phyloP scores from a whole-genome alignment of 1,140 invertebrate species.

The Aphis craccivora region DNA sequence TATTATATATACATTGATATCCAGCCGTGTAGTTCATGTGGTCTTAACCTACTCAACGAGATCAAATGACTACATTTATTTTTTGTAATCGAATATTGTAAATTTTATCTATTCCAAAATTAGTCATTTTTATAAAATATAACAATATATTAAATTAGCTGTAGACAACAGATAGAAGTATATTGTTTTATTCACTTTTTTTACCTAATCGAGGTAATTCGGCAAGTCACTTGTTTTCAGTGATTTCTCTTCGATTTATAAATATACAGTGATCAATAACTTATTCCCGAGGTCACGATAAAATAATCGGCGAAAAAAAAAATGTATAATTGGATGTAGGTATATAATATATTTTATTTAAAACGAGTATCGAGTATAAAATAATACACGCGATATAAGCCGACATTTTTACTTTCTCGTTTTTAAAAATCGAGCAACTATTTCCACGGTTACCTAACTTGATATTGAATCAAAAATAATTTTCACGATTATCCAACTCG shows the following conservation, averaged over 20 bases:
- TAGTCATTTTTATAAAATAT: background rate
- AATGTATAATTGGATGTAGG: conserved; percentile 13
- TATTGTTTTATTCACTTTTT: background rate
- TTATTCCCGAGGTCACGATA: conserved; percentile 37
- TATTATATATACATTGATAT: background rate
- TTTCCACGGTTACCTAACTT: background rate
- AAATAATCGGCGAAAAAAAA: conserved; percentile 39
- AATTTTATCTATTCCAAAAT: background rate
- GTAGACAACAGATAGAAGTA: background rate
- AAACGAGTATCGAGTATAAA: conserved; percentile 27
- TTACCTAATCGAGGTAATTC: background rate
- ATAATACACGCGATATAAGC: conserved; percentile 18
- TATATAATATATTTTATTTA: conserved; percentile 27
- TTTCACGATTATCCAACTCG: background rate
- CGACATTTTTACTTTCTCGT: conserved; percentile 31
- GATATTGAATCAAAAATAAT: background rate
- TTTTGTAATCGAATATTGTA: background rate
- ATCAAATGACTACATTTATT: background rate
- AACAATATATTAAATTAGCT: background rate
- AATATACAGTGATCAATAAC: background rate
- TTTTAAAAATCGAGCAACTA: conserved; percentile 15
- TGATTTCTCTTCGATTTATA: background rate
- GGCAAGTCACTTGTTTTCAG: background rate
- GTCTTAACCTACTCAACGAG: background rate
- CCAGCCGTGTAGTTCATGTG: background rate